Evolutionary conservation across 2,113 vertebrate genomes (phyloP), one percentile per base, ranked within the genome.

Genomic region (Acanthisitta chloris): DNA sequence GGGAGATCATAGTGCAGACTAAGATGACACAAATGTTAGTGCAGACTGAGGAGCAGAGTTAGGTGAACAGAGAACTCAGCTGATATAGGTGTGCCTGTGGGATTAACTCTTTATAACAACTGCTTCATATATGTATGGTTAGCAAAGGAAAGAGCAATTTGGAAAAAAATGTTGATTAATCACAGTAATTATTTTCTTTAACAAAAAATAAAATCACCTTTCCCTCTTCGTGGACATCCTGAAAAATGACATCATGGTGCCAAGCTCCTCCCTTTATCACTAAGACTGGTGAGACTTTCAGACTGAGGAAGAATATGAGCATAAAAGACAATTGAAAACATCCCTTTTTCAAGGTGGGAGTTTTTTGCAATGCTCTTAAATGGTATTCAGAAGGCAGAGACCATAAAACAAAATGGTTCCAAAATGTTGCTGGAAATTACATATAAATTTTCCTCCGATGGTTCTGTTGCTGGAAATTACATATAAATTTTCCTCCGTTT

Each of bases 231-330:
- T 8, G 6, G 83, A 42, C 26, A 92, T 7, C 21, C 25, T 78
- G 18, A 8, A 55, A 86, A 81, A 48, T 0, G 0, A 2, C 29
- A 46, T 11, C 15, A 3, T 14, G 10, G 12, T 64, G 34, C 16
- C 33, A 78, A 58, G 10, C 12, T 78, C 9, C 23, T 48, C n/a
- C 57, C 40, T 38, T 64, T 64, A 67, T 2, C 11, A 5, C 8
- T 65, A 49, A 33, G 8, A 57, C 33, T 61, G 72, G 24, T 7
- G 11, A 72, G 12, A 52, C 7, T 77, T 74, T 82, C 31, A 79
- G 25, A 64, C 9, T 21, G 17, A 62, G 57, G 40, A 70, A 81
- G 24, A 66, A 23, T 34, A 51, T 19, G 1, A 81, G 5, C 11
- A 46, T 34, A 71, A 72, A 4, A 11, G 14, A 38, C 45, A 73